Evolutionary conservation across 1,140 invertebrate genomes (phyloP).

Genomic region (Aplysia californica): DNA sequence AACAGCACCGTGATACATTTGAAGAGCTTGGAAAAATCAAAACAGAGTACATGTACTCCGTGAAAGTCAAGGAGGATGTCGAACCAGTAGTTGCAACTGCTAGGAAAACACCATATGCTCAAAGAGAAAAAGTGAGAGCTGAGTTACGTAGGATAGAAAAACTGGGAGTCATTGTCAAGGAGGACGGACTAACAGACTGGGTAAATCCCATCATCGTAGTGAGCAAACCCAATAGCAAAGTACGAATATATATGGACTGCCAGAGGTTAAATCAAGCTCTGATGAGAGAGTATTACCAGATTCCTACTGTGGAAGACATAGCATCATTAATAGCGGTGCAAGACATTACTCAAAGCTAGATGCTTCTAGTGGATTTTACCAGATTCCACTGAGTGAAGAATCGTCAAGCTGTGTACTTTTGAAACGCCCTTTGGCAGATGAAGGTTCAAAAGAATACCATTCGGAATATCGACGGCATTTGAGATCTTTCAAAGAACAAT

Average conservation of each 20-base stretch:
- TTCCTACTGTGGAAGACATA: constrained; percentile 34
- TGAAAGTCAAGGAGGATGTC: constrained; percentile 39
- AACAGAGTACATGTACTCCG: constrained; percentile 35
- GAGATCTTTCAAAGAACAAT: constrained; percentile 37
- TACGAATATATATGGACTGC: constrained; percentile 36
- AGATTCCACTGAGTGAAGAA: constrained; percentile 46
- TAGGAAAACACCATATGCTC: constrained; percentile 45
- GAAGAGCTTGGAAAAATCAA: constrained; percentile 31
- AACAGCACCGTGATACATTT: constrained; percentile 38
- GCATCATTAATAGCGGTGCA: constrained; percentile 27
- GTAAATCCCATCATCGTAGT: constrained; percentile 69
- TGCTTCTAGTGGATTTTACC: constrained; percentile 54
- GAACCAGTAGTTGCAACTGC: constrained; percentile 45
- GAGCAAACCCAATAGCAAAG: constrained; percentile 63
- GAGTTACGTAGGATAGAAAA: constrained; percentile 40
- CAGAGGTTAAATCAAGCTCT: constrained; percentile 32
- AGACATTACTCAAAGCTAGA: constrained; percentile 46
- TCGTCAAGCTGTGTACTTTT: constrained; percentile 49
- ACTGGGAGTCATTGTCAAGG: constrained; percentile 36
- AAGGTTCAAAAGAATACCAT: constrained; percentile 24
- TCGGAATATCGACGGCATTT: constrained; percentile 30
- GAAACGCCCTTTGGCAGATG: constrained; percentile 53
- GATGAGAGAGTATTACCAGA: constrained; percentile 30
- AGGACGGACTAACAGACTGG: constrained; percentile 67
- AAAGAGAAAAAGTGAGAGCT: constrained; percentile 28